Evolutionary conservation across 37 sponge, comb jelly and placozoan genomes (phyloP).

Genomic region (Chondrilla cf. caribensis): DNA sequence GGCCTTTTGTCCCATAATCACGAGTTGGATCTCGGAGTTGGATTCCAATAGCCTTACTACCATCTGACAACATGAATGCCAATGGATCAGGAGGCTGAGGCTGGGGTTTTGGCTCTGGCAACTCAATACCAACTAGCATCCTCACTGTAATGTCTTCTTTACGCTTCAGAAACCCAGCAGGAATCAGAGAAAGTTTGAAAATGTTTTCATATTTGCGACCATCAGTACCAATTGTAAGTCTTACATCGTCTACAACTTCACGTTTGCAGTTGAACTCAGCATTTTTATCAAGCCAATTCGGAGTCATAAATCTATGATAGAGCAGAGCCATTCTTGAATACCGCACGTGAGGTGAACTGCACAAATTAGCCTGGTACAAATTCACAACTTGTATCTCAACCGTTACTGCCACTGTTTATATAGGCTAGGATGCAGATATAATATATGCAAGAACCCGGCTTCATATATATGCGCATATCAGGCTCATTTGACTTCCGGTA

Average conservation of each 20-base stretch:
- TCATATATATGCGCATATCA: too few species aligned
- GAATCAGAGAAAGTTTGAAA: neutral
- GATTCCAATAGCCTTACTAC: neutral
- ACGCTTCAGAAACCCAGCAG: neutral
- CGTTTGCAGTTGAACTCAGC: neutral
- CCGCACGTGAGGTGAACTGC: neutral
- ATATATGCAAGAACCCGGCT: too few species aligned
- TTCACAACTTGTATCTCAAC: too few species aligned
- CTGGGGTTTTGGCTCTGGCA: neutral
- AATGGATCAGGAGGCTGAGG: neutral
- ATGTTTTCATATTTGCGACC: neutral
- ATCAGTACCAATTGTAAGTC: neutral
- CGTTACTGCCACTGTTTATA: too few species aligned
- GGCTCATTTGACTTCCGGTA: too few species aligned
- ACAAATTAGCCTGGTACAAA: too few species aligned
- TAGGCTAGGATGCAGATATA: too few species aligned
- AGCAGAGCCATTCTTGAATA: conserved; percentile 10
- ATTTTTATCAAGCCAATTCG: neutral
- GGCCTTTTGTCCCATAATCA: neutral
- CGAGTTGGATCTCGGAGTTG: neutral
- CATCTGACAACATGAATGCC: neutral
- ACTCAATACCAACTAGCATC: conserved; percentile 3
- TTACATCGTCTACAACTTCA: neutral
- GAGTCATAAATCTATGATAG: conserved; percentile 13
- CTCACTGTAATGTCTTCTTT: conserved; percentile 3